Evolutionary conservation across 1,140 invertebrate genomes (phyloP), one percentile per base, ranked within the genome.

Genomic region (Procambarus clarkii): DNA sequence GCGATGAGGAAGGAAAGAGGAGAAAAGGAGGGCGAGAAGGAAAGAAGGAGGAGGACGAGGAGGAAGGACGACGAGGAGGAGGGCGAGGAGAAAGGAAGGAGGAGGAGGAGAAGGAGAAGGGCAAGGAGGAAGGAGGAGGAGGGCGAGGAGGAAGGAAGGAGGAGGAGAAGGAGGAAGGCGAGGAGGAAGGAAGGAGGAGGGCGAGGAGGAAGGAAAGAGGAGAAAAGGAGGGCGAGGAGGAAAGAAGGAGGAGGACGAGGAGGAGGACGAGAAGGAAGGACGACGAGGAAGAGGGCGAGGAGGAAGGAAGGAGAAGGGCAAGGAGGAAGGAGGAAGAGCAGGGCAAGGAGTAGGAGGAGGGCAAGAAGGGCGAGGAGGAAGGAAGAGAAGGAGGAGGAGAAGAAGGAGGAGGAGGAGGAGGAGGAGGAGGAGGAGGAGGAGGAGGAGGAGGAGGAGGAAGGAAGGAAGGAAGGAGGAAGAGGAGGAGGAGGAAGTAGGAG

Each of bases 381-480:
- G 77, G 9, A 15, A 45, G 77, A 46, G 45, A 44, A 79, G 77
- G 77, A 21, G 21, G 21, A 69, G 64, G 64, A 21, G 64, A 69
- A 21, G 64, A 21, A 69, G 64, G 21, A 21, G 64, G 21, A 21
- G 21, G 64, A 46, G 45, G 45, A 46, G 77, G 77, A 79, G 45
- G 45, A 46, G 77, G 77, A 79, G 77, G 45, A 46, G 77, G n/a
- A 46, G n/a, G 77, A 79, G 45, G 77, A 34, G 77, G 45, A 46
- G 77, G 45, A 46, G 45, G 77, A 46, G 45, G 77, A 79, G 77
- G 77, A 79, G 77, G 45, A 46, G 45, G 9, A 18, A 15, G n/a
- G 44, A 18, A 34, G 18, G 45, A 15, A 46, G 45, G 45, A 44
- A 79, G n/a, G 45, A 46, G 77, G 44, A 46, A 79, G 77, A 44